These are phyloP conservation scores for Oxycera nigricornis DNA, from an alignment of 2,888 invertebrate species.

Conservation along the genomic window DNA sequence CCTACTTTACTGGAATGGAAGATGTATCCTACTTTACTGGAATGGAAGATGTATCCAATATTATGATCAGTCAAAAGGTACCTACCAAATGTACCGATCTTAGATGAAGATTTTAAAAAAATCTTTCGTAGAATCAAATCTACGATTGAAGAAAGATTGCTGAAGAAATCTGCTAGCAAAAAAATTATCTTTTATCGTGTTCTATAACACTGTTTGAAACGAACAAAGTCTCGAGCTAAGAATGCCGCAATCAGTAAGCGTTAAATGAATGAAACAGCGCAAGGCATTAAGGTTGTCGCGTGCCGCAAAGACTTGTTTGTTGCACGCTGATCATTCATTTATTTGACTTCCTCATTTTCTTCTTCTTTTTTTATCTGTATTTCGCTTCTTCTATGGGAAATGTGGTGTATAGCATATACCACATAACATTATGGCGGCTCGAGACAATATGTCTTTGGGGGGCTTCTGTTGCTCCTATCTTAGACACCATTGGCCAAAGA, in stretches of 20 bases:
- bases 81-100: too few species aligned
- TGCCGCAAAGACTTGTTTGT: conserved; percentile 9
- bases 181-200: too few species aligned
- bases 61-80: too few species aligned
- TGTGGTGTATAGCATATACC: neutral
- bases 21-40: too few species aligned
- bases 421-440: neutral
- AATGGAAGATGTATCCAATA: too few species aligned
- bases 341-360: neutral
- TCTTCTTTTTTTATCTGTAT: neutral
- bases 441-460: neutral
- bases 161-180: too few species aligned
- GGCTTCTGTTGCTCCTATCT: neutral
- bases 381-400: neutral
- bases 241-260: neutral
- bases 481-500: neutral
- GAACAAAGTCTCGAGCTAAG: too few species aligned
- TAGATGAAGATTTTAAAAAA: too few species aligned
- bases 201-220: too few species aligned
- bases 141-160: too few species aligned
- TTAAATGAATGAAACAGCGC: conserved; percentile 9
- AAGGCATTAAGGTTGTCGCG: conserved; percentile 4
- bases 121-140: too few species aligned
- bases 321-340: neutral
- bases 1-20: too few species aligned